These are phyloP conservation scores for Hoplodrina ambigua DNA, from an alignment of 2,888 invertebrate species.

Conservation along the genomic window DNA sequence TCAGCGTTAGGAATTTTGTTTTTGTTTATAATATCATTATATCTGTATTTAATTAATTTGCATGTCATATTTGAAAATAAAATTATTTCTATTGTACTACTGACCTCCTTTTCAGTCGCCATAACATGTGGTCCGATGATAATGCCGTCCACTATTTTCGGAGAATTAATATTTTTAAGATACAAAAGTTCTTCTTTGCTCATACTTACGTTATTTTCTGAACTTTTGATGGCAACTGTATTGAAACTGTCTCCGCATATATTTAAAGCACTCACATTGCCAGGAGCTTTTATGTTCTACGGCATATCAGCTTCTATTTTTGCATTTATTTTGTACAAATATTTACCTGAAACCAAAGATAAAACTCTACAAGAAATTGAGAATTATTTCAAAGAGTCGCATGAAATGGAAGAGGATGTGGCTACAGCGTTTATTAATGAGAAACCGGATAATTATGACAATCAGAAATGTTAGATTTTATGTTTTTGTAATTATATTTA, in stretches of 20 bases:
- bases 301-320: slow-evolving; percentile 70
- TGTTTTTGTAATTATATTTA: slow-evolving; percentile 50
- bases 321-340: slow-evolving; percentile 69
- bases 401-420: slow-evolving; percentile 54
- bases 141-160: slow-evolving; percentile 74
- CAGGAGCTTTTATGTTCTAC: slow-evolving; percentile 75
- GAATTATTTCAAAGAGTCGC: slow-evolving; percentile 66
- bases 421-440: slow-evolving; percentile 63
- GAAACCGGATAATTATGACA: slow-evolving; percentile 48
- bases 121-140: slow-evolving; percentile 80
- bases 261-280: slow-evolving; percentile 70
- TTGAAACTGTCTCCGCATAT: slow-evolving; percentile 75
- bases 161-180: slow-evolving; percentile 76
- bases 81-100: slow-evolving; percentile 69
- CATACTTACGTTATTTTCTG: slow-evolving; percentile 69
- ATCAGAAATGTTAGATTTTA: slow-evolving; percentile 54
- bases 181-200: slow-evolving; percentile 73
- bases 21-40: slow-evolving; percentile 74
- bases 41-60: slow-evolving; percentile 73
- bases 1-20: slow-evolving; percentile 72
- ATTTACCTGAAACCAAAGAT: slow-evolving; percentile 75
- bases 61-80: slow-evolving; percentile 70
- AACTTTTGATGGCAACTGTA: slow-evolving; percentile 70
- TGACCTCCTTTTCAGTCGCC: slow-evolving; percentile 74
- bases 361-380: slow-evolving; percentile 76